Conservation (phyloP, 2,888 invertebrate genomes). For the Drosophila tripunctata region DNA sequence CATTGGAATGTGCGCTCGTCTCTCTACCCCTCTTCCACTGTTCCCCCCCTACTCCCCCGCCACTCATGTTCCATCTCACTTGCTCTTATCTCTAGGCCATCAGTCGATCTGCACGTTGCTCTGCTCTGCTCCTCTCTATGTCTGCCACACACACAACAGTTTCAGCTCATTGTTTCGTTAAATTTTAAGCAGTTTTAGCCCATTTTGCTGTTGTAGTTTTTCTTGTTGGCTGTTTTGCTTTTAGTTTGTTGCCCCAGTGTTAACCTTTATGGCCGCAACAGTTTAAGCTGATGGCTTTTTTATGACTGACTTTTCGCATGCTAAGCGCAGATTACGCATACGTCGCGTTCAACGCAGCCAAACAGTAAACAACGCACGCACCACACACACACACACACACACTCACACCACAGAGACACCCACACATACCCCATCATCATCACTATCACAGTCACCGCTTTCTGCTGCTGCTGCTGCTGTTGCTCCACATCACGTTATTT, state of each 20-base stretch:
- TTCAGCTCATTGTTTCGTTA: slow-evolving; percentile 71
- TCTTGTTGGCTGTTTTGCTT: slow-evolving; percentile 3
- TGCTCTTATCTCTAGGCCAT: slow-evolving; percentile 3
- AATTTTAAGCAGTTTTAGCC: slow-evolving; percentile 73
- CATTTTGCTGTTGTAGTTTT: slow-evolving; percentile 43
- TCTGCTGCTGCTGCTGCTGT: background rate
- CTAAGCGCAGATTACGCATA: slow-evolving; percentile 78
- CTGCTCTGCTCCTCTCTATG: slow-evolving; percentile 13
- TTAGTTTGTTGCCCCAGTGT: slow-evolving; percentile 60
- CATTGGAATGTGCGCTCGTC: slow-evolving; percentile 59
- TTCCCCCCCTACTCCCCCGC: background rate
- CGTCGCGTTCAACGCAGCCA: slow-evolving; percentile 51
- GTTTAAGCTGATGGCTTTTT: slow-evolving; percentile 78
- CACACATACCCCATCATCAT: background rate
- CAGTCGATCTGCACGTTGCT: slow-evolving; percentile 36
- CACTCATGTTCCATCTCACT: background rate
- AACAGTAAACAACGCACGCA: slow-evolving; percentile 51
- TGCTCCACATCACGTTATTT: background rate
- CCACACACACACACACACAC: slow-evolving; percentile 19
- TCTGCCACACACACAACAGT: slow-evolving; percentile 40
- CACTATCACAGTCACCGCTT: background rate
- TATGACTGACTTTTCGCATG: slow-evolving; percentile 75
- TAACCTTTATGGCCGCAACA: slow-evolving; percentile 78
- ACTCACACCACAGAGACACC: background rate
- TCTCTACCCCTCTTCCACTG: background rate